A percentile compares a stretch with the other conserved stretches of the same genome.
These are phyloP conservation scores for Harpagifer antarcticus DNA, from an alignment of 2,797 vertebrate genomes.

Conservation along the genomic window DNA sequence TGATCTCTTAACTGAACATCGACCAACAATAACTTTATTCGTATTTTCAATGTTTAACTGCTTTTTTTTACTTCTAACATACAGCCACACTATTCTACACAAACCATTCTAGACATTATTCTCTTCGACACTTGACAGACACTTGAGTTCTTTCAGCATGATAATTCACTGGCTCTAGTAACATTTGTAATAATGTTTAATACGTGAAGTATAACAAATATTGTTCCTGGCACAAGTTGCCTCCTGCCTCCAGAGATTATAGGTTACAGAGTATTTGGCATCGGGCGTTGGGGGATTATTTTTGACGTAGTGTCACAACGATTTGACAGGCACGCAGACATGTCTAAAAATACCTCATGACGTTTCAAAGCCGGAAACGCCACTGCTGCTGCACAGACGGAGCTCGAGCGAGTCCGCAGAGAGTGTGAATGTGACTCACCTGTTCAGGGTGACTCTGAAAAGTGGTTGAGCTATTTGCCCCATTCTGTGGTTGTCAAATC, in stretches of 20 bases:
- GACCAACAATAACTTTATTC: neutral
- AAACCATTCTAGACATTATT: neutral
- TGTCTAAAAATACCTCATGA: constrained; percentile 80
- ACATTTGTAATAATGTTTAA: constrained; percentile 14
- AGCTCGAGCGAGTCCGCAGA: constrained; percentile 9
- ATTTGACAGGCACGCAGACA: constrained; percentile 75
- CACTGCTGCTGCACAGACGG: constrained; percentile 7
- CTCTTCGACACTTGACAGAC: neutral
- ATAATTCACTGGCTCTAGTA: neutral
- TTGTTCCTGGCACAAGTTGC: constrained; percentile 36
- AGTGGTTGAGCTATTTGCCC: constrained; percentile 45
- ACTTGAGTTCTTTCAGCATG: neutral
- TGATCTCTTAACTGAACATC: neutral
- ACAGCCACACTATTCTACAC: neutral
- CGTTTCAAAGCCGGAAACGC: constrained; percentile 69
- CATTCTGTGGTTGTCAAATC: neutral
- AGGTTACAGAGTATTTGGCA: constrained; percentile 68
- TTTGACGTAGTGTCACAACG: constrained; percentile 72
- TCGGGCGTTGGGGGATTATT: constrained; percentile 66
- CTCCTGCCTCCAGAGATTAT: constrained; percentile 61
- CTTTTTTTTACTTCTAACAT: neutral
- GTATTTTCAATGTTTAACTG: neutral
- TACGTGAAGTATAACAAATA: constrained; percentile 4
- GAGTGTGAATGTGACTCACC: constrained; percentile 67
- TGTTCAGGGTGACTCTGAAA: constrained; percentile 39